Evolutionary conservation across 2,888 invertebrate genomes (phyloP).

Genomic region (Pammene aurita): DNA sequence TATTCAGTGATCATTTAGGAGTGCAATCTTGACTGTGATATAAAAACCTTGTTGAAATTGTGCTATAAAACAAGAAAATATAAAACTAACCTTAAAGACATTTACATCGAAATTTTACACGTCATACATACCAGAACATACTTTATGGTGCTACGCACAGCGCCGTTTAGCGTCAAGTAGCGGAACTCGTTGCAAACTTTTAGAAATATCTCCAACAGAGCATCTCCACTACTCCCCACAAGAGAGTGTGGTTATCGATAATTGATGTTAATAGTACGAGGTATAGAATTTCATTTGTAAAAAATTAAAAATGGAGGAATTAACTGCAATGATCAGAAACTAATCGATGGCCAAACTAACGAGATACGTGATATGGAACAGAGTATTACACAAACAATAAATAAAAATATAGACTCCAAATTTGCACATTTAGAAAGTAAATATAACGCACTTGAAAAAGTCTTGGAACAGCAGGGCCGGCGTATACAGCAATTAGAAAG

Average conservation of each 20-base stretch:
- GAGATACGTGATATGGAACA: neutral
- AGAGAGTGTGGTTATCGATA: too few species aligned
- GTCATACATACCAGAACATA: neutral
- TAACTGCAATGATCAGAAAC: neutral
- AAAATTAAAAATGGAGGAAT: neutral
- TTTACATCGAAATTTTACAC: neutral
- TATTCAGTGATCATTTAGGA: neutral
- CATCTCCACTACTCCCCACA: too few species aligned
- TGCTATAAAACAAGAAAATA: neutral
- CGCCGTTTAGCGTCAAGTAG: neutral
- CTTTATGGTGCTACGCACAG: neutral
- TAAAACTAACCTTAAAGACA: neutral
- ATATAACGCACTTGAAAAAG: conserved; percentile 2
- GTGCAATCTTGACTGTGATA: neutral
- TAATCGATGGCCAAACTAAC: neutral
- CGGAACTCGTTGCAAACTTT: neutral
- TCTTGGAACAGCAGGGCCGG: neutral
- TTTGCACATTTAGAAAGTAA: neutral
- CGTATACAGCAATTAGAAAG: neutral
- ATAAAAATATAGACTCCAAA: neutral
- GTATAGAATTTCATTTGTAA: too few species aligned
- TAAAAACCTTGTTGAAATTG: neutral
- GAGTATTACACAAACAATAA: neutral
- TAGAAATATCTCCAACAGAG: too few species aligned
- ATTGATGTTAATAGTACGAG: too few species aligned